Conservation (phyloP, 2,113 vertebrate species). For the Macrotus californicus region DNA sequence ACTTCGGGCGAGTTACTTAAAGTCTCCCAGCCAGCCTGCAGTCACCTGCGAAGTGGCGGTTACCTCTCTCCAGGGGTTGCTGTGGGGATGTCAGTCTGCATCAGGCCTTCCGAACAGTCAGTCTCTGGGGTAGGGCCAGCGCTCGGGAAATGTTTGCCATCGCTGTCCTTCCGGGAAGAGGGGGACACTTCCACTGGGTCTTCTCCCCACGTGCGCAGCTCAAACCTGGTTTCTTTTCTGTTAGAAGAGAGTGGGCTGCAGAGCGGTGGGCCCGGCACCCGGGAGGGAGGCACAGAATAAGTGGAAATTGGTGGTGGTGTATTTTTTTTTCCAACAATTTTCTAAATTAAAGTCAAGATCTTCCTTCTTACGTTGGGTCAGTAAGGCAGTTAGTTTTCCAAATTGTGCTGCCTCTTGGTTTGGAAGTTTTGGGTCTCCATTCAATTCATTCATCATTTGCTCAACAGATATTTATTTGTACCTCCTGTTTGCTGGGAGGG, state of each 20-base stretch:
- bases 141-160: neutral
- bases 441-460: neutral
- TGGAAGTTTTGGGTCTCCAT: neutral
- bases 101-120: neutral
- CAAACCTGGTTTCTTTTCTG: neutral
- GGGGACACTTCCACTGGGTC: neutral
- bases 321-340: neutral
- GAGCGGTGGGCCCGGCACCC: neutral
- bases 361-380: neutral
- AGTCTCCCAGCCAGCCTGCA: neutral
- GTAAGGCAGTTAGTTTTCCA: neutral
- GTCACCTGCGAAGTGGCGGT: neutral
- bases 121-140: neutral
- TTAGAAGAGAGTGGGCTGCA: neutral
- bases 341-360: neutral
- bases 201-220: neutral
- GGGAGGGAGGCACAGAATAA: neutral
- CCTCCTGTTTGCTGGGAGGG: neutral
- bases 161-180: neutral
- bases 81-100: neutral
- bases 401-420: neutral
- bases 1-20: neutral
- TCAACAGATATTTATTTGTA: neutral
- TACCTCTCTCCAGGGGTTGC: neutral
- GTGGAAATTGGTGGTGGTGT: neutral